phyloP scores from a whole-genome alignment of 2,113 vertebrate species.

The Mastomys coucha region DNA sequence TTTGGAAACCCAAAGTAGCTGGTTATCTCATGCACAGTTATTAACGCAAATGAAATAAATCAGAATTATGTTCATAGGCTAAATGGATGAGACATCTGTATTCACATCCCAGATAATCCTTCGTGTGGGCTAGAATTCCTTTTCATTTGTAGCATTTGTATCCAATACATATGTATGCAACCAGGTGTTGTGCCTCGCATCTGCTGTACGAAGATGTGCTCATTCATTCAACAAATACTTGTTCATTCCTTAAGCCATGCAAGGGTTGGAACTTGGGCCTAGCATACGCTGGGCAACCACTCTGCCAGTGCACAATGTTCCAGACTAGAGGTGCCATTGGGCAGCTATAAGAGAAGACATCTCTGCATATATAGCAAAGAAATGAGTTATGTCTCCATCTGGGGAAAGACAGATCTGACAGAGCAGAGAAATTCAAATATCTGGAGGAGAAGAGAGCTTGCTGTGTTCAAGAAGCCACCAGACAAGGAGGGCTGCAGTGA shows the following conservation, averaged over 20 bases:
- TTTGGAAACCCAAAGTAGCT: slow-evolving; percentile 45
- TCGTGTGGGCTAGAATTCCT: neutral
- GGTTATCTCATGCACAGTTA: neutral
- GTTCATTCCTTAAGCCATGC: neutral
- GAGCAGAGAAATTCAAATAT: neutral
- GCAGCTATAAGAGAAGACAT: neutral
- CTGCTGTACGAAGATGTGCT: neutral
- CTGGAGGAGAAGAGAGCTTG: neutral
- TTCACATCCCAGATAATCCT: neutral
- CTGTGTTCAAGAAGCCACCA: neutral
- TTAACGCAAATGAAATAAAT: slow-evolving; percentile 48
- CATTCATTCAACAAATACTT: neutral
- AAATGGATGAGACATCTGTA: neutral
- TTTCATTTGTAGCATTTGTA: slow-evolving; percentile 19
- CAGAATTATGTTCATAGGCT: neutral
- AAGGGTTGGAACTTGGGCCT: neutral
- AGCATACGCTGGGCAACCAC: neutral
- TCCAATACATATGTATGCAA: neutral
- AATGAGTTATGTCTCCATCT: neutral
- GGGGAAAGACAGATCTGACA: neutral
- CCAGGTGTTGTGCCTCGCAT: neutral
- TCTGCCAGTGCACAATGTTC: neutral
- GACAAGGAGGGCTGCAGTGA: neutral
- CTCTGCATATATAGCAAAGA: neutral
- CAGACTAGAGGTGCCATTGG: neutral